Percentiles rank a stretch among this genome's conserved stretches.
These are phyloP conservation scores for Drosophila orena DNA, from an alignment of 1,140 invertebrate genomes.

Conservation along the genomic window DNA sequence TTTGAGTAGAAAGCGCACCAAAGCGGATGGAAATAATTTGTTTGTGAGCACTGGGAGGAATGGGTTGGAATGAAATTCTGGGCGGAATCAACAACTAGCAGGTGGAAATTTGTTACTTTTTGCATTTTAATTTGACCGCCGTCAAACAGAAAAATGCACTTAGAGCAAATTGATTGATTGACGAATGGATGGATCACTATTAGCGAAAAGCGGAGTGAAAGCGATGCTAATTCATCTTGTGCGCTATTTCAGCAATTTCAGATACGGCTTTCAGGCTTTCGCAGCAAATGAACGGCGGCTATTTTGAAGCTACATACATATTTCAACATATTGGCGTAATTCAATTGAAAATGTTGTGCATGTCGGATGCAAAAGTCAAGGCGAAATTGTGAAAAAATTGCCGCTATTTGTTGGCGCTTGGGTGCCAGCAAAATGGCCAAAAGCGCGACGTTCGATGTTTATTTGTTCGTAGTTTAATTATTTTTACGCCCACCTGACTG, in stretches of 20 bases:
- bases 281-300: background rate
- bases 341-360: constrained; percentile 39
- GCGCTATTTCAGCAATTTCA: constrained; percentile 4
- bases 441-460: constrained; percentile 47
- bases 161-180: constrained; percentile 59
- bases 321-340: constrained; percentile 44
- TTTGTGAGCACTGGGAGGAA: background rate
- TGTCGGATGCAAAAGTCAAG: constrained; percentile 46
- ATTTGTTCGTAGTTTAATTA: constrained; percentile 68
- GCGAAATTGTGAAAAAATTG: constrained; percentile 55
- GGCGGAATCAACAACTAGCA: constrained; percentile 9
- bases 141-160: constrained; percentile 73
- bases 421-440: constrained; percentile 14
- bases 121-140: constrained; percentile 15
- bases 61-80: background rate
- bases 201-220: constrained; percentile 35
- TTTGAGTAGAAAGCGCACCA: constrained; percentile 6
- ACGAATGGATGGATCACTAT: constrained; percentile 28
- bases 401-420: constrained; percentile 19
- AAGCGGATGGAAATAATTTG: constrained; percentile 22
- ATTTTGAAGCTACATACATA: constrained; percentile 1
- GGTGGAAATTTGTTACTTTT: constrained; percentile 13
- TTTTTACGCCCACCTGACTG: constrained; percentile 75
- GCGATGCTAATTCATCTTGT: constrained; percentile 26
- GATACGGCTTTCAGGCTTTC: background rate